Percentiles rank a stretch among this genome's conserved stretches.
Evolutionary conservation across 2,113 vertebrate species (phyloP).

Genomic region (Periophthalmus modestus): DNA sequence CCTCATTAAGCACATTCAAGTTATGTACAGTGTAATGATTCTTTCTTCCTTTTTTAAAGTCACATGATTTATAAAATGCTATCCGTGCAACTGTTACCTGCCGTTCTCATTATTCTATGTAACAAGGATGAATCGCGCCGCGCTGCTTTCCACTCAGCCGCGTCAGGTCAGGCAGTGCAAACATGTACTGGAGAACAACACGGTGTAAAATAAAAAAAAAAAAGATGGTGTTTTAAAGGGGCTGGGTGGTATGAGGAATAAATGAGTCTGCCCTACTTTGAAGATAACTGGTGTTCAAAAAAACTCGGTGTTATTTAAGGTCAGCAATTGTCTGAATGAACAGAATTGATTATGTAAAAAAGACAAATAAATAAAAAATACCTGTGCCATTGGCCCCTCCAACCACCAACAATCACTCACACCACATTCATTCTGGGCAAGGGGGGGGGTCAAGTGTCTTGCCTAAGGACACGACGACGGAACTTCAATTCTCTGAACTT

Average conservation of each 20-base stretch:
- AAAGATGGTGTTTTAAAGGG: conserved; percentile 4
- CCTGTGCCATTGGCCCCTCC: too few relatives aligned
- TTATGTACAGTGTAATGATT: conserved; percentile 37
- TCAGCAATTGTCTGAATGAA: background rate
- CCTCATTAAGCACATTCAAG: conserved; percentile 57
- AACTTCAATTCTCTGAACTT: too few relatives aligned
- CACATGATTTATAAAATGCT: conserved; percentile 29
- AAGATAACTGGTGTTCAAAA: background rate
- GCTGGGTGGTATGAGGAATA: background rate
- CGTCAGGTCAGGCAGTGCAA: conserved; percentile 7
- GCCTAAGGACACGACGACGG: too few relatives aligned
- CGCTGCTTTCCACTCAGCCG: background rate
- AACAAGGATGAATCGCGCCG: conserved; percentile 39
- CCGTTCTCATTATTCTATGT: conserved; percentile 31
- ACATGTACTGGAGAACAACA: background rate
- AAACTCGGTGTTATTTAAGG: too few relatives aligned
- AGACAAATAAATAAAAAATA: too few relatives aligned
- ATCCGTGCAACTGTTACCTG: conserved; percentile 16
- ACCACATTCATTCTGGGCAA: too few relatives aligned
- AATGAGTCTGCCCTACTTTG: background rate
- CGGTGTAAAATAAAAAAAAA: conserved; percentile 1
- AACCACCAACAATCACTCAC: too few relatives aligned
- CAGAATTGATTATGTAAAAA: background rate
- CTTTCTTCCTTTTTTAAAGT: conserved; percentile 11
- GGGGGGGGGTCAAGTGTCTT: too few relatives aligned